A percentile compares a stretch with the other conserved stretches of the same genome.
Conservation (phyloP, 2,888 invertebrate genomes). For the Cordilura impudica region DNA sequence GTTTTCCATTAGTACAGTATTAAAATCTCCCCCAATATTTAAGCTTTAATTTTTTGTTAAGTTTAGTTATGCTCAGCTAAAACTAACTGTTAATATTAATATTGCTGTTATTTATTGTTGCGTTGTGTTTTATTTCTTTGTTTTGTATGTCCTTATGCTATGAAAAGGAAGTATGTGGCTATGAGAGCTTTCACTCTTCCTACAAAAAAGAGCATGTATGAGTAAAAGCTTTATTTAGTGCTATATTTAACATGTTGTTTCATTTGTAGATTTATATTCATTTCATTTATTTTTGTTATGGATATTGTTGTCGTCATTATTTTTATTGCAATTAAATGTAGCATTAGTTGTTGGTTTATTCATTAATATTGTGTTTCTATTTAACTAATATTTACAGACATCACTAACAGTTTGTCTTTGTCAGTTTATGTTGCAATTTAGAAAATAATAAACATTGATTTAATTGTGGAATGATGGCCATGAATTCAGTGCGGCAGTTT, state of each 20-base stretch:
- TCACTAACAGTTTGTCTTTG: background rate
- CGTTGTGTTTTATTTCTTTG: background rate
- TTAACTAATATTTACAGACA: constrained; percentile 2
- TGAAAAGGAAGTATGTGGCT: background rate
- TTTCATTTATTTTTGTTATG: background rate
- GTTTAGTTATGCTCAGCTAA: background rate
- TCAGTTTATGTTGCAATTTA: background rate
- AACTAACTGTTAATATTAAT: background rate
- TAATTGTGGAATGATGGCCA: no score
- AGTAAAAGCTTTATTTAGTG: background rate
- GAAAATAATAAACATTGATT: no score
- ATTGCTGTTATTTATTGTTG: no score
- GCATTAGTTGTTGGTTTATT: constrained; percentile 2
- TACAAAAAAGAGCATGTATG: background rate
- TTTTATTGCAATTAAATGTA: background rate
- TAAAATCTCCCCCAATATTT: background rate
- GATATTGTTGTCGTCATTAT: background rate
- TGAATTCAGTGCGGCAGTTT: no score
- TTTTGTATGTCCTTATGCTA: background rate
- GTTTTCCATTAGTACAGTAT: background rate
- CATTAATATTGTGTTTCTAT: background rate
- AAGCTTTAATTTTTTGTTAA: no score
- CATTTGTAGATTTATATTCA: background rate
- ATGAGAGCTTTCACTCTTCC: background rate
- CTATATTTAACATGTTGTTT: background rate